Conservation (phyloP, 2,113 vertebrate genomes). For the Etia nguti region DNA sequence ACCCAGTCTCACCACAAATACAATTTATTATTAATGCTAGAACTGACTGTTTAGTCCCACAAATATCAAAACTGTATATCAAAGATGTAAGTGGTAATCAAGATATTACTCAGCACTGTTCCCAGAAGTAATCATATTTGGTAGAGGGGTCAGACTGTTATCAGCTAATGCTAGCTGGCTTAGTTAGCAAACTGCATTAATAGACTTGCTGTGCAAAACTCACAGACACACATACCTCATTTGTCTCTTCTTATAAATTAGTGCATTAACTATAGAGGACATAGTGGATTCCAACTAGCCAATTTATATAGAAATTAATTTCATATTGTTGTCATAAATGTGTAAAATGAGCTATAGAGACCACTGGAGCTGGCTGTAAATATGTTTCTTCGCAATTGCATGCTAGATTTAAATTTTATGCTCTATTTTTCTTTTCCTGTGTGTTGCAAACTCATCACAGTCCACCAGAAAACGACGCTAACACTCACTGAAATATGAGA, state of each 20-base stretch:
- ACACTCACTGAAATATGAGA: rapidly evolving
- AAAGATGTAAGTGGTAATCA: neutral
- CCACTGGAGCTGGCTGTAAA: neutral
- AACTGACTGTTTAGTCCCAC: neutral
- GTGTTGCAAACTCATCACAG: rapidly evolving
- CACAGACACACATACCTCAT: neutral
- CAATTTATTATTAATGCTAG: neutral
- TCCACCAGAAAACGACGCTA: neutral
- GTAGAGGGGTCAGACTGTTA: neutral
- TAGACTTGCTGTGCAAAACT: neutral
- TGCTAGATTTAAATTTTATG: neutral
- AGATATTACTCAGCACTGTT: neutral
- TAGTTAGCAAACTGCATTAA: neutral
- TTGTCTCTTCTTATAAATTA: neutral
- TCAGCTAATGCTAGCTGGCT: neutral
- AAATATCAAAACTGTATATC: neutral
- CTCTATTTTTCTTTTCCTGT: neutral
- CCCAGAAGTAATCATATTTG: neutral
- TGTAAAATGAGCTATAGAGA: neutral
- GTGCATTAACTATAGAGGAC: neutral
- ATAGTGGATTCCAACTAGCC: neutral
- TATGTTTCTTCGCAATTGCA: neutral
- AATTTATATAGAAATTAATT: neutral
- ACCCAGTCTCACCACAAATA: neutral
- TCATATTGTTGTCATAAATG: neutral